Evolutionary conservation across 2,888 invertebrate genomes (phyloP).

Genomic region (Agriotes lineatus): DNA sequence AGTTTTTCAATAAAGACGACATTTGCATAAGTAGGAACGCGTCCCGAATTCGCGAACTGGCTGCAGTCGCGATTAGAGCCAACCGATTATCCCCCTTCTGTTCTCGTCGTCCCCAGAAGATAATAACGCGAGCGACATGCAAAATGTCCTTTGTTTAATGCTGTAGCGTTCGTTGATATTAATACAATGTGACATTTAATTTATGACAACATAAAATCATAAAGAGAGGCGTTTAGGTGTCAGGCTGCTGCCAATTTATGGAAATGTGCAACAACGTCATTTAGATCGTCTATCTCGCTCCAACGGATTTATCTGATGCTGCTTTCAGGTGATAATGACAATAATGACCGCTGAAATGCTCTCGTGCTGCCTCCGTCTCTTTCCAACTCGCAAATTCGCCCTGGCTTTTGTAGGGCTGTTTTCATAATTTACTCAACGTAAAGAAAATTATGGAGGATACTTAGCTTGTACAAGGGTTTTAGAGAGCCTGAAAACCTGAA

Average conservation of each 20-base stretch:
- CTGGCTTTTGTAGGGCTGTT: background rate
- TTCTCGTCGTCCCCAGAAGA: conserved; percentile 35
- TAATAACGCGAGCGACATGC: conserved; percentile 54
- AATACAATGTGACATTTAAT: conserved; percentile 60
- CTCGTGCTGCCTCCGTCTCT: background rate
- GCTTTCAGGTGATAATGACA: conserved; percentile 23
- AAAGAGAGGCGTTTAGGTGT: conserved; percentile 53
- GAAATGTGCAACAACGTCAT: conserved; percentile 40
- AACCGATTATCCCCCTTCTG: conserved; percentile 42
- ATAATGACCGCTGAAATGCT: conserved; percentile 10
- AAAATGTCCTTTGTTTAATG: conserved; percentile 59
- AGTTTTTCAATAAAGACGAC: conserved; percentile 56
- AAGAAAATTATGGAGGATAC: too few relatives aligned
- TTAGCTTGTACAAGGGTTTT: too few relatives aligned
- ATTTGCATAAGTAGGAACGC: conserved; percentile 54
- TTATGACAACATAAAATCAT: conserved; percentile 56
- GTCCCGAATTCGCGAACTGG: conserved; percentile 55
- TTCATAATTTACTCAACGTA: background rate
- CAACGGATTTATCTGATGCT: conserved; percentile 22
- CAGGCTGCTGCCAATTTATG: conserved; percentile 50
- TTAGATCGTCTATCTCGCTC: conserved; percentile 20
- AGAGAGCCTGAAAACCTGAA: too few relatives aligned
- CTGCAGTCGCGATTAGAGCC: conserved; percentile 34
- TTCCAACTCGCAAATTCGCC: background rate
- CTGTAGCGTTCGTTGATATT: conserved; percentile 54